Conservation (phyloP, 2,888 invertebrate species). For the Leptinotarsa tumamoca region DNA sequence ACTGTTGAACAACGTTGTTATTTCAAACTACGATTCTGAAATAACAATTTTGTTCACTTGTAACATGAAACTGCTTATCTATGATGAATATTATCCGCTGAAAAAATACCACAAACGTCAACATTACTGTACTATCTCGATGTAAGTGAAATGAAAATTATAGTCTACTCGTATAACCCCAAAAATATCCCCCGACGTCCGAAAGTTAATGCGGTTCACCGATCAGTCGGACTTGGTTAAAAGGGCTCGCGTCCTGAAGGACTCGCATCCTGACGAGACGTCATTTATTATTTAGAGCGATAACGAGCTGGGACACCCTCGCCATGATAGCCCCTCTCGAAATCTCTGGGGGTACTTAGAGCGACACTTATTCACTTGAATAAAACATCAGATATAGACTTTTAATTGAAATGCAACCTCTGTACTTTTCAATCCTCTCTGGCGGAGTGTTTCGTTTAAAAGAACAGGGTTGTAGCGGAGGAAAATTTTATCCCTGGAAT, state of each 20-base stretch:
- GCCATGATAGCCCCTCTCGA: slow-evolving; percentile 53
- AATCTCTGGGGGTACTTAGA: slow-evolving; percentile 51
- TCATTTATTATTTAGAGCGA: slow-evolving; percentile 60
- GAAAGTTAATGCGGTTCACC: slow-evolving; percentile 45
- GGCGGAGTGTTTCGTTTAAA: slow-evolving; percentile 10
- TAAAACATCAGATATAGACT: slow-evolving; percentile 56
- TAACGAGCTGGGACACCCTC: slow-evolving; percentile 61
- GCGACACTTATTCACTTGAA: slow-evolving; percentile 56
- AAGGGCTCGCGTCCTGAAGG: slow-evolving; percentile 54
- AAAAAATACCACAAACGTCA: too few relatives aligned
- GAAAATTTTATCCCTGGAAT: background rate
- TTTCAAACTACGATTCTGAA: too few relatives aligned
- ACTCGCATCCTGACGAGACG: slow-evolving; percentile 55
- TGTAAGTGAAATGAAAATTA: background rate
- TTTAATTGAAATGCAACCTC: slow-evolving; percentile 53
- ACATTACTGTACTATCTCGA: too few relatives aligned
- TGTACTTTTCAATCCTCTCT: slow-evolving; percentile 41
- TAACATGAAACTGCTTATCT: too few relatives aligned
- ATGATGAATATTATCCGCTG: too few relatives aligned
- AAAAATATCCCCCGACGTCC: slow-evolving; percentile 20
- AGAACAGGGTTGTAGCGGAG: background rate
- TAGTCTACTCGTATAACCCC: background rate
- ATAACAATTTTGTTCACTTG: too few relatives aligned
- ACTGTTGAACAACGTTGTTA: too few relatives aligned
- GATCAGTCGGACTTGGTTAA: slow-evolving; percentile 33